Evolutionary conservation across 2,888 invertebrate genomes (phyloP).

Genomic region (Torymus tubicola): DNA sequence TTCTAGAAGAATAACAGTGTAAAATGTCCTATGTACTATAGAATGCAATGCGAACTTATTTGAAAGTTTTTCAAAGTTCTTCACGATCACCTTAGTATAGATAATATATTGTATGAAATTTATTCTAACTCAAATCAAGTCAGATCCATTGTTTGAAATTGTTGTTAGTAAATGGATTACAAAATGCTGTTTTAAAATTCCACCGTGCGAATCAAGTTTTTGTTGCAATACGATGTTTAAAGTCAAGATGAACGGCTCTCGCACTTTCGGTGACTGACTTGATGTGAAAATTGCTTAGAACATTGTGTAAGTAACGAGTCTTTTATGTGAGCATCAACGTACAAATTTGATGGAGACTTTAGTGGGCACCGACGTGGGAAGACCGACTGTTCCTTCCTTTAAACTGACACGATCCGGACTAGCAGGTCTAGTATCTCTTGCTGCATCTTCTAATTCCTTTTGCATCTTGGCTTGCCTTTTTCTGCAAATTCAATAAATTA

Average conservation of each 20-base stretch:
- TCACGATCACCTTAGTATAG: not conserved
- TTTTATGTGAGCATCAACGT: conserved; percentile 77
- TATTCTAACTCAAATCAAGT: conserved; percentile 32
- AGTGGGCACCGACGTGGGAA: conserved; percentile 80
- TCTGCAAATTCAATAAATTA: conserved; percentile 79
- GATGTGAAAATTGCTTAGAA: conserved; percentile 52
- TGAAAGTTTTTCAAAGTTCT: conserved; percentile 2
- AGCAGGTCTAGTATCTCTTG: conserved; percentile 82
- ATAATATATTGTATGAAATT: conserved; percentile 13
- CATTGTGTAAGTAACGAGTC: conserved; percentile 55
- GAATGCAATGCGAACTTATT: conserved; percentile 16
- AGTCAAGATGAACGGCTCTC: conserved; percentile 34
- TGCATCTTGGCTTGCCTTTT: conserved; percentile 92
- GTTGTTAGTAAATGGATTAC: conserved; percentile 42
- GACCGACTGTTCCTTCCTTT: conserved; percentile 76
- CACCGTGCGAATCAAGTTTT: conserved; percentile 9
- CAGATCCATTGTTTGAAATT: conserved; percentile 13
- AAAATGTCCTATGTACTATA: conserved; percentile 16
- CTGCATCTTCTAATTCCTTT: conserved; percentile 94
- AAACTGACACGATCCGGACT: conserved; percentile 77
- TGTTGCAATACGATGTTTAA: conserved; percentile 33
- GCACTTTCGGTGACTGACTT: conserved; percentile 47
- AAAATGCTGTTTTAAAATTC: conserved; percentile 15
- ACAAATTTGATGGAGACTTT: conserved; percentile 86
- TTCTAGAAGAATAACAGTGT: conserved; percentile 16